Evolutionary conservation across 2,797 vertebrate genomes (phyloP).

Genomic region (Neosilurus hyrtlii): DNA sequence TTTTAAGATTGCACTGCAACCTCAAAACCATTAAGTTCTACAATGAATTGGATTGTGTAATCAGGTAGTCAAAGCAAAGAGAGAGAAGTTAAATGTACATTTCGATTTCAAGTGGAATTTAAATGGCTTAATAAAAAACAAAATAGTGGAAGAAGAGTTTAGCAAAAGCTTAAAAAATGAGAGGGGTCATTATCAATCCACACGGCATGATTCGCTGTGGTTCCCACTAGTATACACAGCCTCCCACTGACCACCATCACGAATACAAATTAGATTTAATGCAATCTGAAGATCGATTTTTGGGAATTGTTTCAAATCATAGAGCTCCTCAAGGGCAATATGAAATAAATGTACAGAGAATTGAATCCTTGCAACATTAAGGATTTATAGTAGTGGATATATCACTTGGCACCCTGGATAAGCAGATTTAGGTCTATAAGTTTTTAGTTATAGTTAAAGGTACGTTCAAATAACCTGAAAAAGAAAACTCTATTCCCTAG

Average conservation of each 20-base stretch:
- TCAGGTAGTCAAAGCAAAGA: conserved; percentile 4
- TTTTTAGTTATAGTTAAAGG: not conserved
- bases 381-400: not conserved
- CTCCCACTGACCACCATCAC: not conserved
- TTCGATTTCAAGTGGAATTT: not conserved
- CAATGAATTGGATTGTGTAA: not conserved
- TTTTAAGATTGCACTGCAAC: not conserved
- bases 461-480: not conserved
- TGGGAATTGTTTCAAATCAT: not conserved
- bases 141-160: not conserved
- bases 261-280: conserved; percentile 11
- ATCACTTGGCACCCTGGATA: not conserved
- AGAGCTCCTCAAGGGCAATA: not conserved
- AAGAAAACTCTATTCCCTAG: not conserved
- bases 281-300: not conserved
- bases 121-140: not conserved
- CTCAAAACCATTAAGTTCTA: not conserved
- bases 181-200: not conserved
- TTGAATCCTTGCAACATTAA: conserved; percentile 1
- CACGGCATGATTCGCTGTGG: not conserved
- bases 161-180: not conserved
- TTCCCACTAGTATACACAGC: not conserved
- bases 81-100: not conserved
- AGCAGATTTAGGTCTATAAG: not conserved
- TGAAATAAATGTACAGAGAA: not conserved